A percentile compares a stretch with the other conserved stretches of the same genome.
These are phyloP conservation scores for Ichneumoninae sp. DNA, from an alignment of 2,888 invertebrate genomes.

Conservation along the genomic window DNA sequence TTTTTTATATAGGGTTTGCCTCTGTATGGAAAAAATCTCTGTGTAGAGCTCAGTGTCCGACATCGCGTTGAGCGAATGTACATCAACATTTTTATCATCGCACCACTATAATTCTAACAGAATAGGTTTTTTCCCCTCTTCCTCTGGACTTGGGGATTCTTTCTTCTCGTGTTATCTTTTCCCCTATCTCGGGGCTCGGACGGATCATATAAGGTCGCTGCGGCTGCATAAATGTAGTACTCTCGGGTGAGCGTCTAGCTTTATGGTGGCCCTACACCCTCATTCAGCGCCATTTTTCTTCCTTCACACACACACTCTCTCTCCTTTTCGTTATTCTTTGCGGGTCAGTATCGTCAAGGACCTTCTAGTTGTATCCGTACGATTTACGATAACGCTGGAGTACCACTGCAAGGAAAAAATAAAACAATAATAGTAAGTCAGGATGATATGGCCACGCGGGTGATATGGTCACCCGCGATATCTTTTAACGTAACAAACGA, in stretches of 20 bases:
- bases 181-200: slow-evolving; percentile 2
- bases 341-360: slow-evolving; percentile 28
- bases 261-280: slow-evolving; percentile 62
- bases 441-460: too few relatives aligned
- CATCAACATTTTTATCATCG: neutral
- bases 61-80: neutral
- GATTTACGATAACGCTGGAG: slow-evolving; percentile 29
- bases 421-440: neutral
- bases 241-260: slow-evolving; percentile 16
- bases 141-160: neutral
- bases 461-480: too few relatives aligned
- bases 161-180: neutral
- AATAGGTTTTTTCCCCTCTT: slow-evolving; percentile 8
- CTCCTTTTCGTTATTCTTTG: slow-evolving; percentile 48
- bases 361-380: neutral
- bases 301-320: neutral
- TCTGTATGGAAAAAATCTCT: neutral
- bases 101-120: neutral
- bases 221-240: slow-evolving; percentile 27
- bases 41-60: neutral
- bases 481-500: too few relatives aligned
- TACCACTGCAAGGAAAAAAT: neutral
- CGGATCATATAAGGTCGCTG: slow-evolving; percentile 1
- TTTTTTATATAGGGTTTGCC: neutral
- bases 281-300: slow-evolving; percentile 61